phyloP scores from a whole-genome alignment of 2,113 vertebrate species.

The Kryptolebias marmoratus region DNA sequence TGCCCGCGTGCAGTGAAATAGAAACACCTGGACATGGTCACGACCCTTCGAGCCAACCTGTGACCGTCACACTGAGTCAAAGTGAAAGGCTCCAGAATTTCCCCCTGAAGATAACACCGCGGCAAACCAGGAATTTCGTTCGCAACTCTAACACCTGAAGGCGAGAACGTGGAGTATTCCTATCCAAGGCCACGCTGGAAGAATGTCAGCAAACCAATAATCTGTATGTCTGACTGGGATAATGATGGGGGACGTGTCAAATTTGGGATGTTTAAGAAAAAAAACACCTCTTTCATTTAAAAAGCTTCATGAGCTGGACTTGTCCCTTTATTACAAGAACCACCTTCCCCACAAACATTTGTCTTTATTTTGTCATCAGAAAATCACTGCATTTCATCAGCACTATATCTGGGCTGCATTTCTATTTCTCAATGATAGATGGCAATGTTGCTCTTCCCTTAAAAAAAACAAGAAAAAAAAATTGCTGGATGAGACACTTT shows the following conservation, averaged over 20 bases:
- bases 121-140: constrained; percentile 21
- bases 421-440: constrained; percentile 81
- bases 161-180: constrained; percentile 13
- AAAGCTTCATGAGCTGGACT: too few relatives aligned
- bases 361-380: background rate
- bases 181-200: constrained; percentile 4
- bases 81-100: too few relatives aligned
- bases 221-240: too few relatives aligned
- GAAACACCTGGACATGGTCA: too few relatives aligned
- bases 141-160: constrained; percentile 44
- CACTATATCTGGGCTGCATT: constrained; percentile 31
- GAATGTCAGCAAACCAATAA: background rate
- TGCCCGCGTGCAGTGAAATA: too few relatives aligned
- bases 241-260: too few relatives aligned
- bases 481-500: background rate
- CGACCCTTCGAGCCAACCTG: too few relatives aligned
- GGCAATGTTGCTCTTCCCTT: constrained; percentile 90
- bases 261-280: too few relatives aligned
- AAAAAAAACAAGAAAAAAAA: constrained; percentile 32
- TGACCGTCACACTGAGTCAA: too few relatives aligned
- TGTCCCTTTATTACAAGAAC: too few relatives aligned
- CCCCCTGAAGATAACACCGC: background rate
- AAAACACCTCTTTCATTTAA: too few relatives aligned
- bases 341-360: background rate
- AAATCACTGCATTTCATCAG: background rate